Base-by-base conservation (phyloP, 1,140 invertebrate species). In the Drosophila orena region DNA sequence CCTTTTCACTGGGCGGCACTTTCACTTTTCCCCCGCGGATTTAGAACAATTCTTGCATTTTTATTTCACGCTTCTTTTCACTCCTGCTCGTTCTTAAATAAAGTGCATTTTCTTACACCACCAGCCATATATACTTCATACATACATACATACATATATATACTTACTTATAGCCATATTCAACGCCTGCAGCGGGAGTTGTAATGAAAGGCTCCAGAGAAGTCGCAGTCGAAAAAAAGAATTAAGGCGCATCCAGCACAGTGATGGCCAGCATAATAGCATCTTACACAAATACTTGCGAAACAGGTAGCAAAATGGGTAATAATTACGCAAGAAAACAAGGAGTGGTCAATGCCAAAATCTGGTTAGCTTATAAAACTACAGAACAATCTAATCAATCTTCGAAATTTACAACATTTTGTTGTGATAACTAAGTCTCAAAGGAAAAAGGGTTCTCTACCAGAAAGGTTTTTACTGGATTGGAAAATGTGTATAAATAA, bases 11-110 rank as follows among this genome's bases (percentile, higher is more conserved):
- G 37, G 20, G 22, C 20, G 55, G 34, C 78, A 80, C 78, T 80
- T 81, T 81, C 73, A 72, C 78, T 81, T 81, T 76, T 68, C 30
- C 44, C 22, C 59, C 27, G 20, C 43, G 49, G 69, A 86, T 88
- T 86, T 86, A 88, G 81, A 86, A 88, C 83, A 86, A 81, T 86
- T 79, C 78, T 30, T 71, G 61, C 69, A 78, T 86, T 86, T 86
- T 79, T 75, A 71, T 79, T 84, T 71, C n/a, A 15, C 62, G 30
- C 38, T 46, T 46, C 17, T 40, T 62, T 62, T 42, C 59, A 14
- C 15, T 59, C 17, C 54, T 15, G 42, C 42, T 42, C 54, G 34
- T 62, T 22, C 65, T 70, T 70, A 56, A 70, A 59, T 52, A 77
- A 61, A 59, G 38, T 59, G 49, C 61, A 59, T 40, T 42, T 75